phyloP scores from a whole-genome alignment of 2,888 invertebrate species.

The Tipula helvola region DNA sequence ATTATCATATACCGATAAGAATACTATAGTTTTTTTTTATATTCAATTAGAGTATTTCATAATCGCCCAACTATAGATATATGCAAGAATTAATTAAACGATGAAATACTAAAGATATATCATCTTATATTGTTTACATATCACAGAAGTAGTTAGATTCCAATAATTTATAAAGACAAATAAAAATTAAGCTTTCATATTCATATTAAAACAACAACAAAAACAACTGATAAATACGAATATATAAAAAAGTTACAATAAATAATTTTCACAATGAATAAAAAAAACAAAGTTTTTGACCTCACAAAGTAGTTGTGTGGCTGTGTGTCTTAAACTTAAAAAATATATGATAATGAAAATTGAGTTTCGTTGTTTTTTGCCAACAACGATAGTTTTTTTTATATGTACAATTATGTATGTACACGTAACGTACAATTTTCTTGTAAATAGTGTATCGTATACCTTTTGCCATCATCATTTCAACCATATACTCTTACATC shows the following conservation, averaged over 20 bases:
- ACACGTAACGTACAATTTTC: neutral
- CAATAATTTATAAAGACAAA: neutral
- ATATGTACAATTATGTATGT: neutral
- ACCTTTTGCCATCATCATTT: neutral
- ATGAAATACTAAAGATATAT: neutral
- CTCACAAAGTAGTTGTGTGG: neutral
- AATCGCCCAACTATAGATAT: neutral
- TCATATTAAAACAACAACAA: neutral
- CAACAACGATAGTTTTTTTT: neutral
- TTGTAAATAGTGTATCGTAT: neutral
- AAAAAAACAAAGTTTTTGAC: constrained; percentile 4
- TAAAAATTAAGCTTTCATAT: neutral
- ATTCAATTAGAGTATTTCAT: neutral
- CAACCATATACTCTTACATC: neutral
- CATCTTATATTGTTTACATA: neutral
- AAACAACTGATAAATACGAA: neutral
- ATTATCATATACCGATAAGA: neutral
- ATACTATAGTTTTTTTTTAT: neutral
- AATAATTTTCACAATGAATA: neutral
- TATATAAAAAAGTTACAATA: neutral
- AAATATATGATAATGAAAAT: neutral
- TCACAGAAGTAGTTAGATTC: neutral
- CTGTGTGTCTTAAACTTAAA: neutral
- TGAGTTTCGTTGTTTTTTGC: neutral
- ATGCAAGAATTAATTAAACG: neutral